Percentiles rank a stretch among this genome's conserved stretches.
These are phyloP conservation scores for Penaeus monodon DNA, from an alignment of 2,888 invertebrate genomes.

Conservation along the genomic window DNA sequence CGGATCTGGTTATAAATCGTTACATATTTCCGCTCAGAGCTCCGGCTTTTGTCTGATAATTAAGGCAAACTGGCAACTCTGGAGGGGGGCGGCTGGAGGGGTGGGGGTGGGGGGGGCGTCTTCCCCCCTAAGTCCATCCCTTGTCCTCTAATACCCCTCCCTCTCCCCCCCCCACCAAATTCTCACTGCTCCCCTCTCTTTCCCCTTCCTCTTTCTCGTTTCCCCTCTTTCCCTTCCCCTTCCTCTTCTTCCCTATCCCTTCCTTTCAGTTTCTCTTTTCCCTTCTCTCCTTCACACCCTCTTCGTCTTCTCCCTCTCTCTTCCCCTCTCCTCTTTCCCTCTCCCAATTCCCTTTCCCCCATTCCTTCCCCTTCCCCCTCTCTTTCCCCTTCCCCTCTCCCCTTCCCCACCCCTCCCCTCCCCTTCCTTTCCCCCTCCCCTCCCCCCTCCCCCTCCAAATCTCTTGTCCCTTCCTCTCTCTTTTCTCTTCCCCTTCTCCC, in stretches of 20 bases:
- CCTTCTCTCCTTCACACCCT: background rate
- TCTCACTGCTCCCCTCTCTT: background rate
- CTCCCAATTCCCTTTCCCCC: background rate
- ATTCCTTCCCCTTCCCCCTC: background rate
- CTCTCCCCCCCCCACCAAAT: too few species aligned
- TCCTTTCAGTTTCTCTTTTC: background rate
- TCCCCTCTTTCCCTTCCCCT: too few species aligned
- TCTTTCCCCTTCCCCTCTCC: background rate
- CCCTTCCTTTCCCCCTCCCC: too few species aligned
- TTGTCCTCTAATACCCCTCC: background rate
- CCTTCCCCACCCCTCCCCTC: too few species aligned
- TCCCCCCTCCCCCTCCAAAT: too few species aligned
- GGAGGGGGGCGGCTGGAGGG: background rate
- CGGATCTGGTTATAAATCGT: constrained; percentile 37
- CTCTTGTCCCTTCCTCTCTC: too few species aligned
- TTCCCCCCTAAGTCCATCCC: too few species aligned
- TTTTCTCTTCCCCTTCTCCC: background rate
- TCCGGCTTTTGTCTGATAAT: constrained; percentile 45
- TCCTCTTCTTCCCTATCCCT: too few species aligned
- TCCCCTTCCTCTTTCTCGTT: background rate
- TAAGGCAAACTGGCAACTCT: constrained; percentile 10
- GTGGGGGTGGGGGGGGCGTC: too few species aligned
- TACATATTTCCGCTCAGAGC: constrained; percentile 45
- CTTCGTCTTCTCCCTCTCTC: background rate
- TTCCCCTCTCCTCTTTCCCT: background rate